Base-by-base conservation (phyloP, 2,797 vertebrate species). In the Perdix hodgsoniae region DNA sequence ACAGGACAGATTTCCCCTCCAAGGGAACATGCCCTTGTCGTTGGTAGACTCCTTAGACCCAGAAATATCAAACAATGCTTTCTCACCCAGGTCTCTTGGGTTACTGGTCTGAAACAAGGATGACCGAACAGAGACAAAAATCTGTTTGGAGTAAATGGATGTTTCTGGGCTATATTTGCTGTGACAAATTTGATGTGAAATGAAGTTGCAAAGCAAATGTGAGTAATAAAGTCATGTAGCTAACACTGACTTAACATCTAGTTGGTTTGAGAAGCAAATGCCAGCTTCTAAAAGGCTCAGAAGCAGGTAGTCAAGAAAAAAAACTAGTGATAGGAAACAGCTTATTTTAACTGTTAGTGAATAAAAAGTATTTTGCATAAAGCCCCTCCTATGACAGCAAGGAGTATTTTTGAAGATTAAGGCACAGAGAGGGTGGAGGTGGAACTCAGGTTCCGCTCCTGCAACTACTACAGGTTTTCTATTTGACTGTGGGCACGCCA, bases 391-490 rank as follows among this genome's bases (percentile, higher is more conserved):
- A 24, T 52, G 37, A 82, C 4, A 88, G 22, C 47, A 81, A 66
- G 75, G 63, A 67, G n/a, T 82, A 63, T 63, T 89, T 95, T 47
- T 91, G 54, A 91, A 85, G 63, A 59, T 35, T 14, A 63, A 42
- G 29, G 45, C 37, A 74, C n/a, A 56, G 15, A 81, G 17, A 54
- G 69, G 63, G 69, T 83, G 73, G 66, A 86, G 63, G 65, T 83
- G 50, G 66, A 82, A 89, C 79, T 40, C 29, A 9, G 18, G 54
- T 64, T 93, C 22, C 42, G 17, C 45, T 95, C 72, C 78, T 76
- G 39, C 56, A 73, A 64, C 77, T 85, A 69, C 81, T 50, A 66
- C 45, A 75, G 26, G 21, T 70, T 93, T 92, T 95, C 88, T 91
- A 9, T 70, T 75, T 73, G 39, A 94, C 73, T 90, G 5, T 5